These are phyloP conservation scores for Hyles vespertilio DNA, from an alignment of 1,140 invertebrate genomes.

Conservation along the genomic window DNA sequence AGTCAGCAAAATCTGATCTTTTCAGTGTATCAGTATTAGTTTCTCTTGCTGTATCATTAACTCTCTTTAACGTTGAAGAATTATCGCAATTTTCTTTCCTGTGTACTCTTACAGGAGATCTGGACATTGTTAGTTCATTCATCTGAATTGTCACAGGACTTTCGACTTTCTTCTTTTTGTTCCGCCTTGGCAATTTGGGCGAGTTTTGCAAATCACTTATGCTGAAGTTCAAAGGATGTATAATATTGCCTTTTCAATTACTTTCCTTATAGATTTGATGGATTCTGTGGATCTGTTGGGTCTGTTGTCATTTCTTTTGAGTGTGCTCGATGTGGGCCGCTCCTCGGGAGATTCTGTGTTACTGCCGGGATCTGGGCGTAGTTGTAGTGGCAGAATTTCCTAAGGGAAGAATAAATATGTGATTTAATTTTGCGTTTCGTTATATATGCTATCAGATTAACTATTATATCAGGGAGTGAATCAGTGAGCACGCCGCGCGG, in stretches of 20 bases:
- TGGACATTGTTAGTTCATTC: conserved; percentile 58
- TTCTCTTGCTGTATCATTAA: conserved; percentile 51
- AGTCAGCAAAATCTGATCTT: conserved; percentile 57
- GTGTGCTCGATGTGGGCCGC: conserved; percentile 34
- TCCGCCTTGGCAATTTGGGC: conserved; percentile 49
- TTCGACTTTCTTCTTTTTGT: conserved; percentile 53
- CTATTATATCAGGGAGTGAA: no score
- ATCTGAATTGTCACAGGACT: conserved; percentile 57
- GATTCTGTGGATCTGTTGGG: conserved; percentile 56
- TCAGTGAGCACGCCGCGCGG: no score
- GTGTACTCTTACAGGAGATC: conserved; percentile 55
- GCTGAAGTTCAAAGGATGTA: conserved; percentile 73
- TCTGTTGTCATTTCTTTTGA: conserved; percentile 46
- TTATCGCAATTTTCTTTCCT: conserved; percentile 53
- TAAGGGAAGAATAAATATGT: conserved; percentile 25
- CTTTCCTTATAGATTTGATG: conserved; percentile 55
- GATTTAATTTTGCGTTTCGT: neutral
- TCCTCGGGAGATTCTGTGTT: conserved; percentile 76
- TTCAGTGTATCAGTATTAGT: conserved; percentile 50
- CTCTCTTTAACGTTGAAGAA: conserved; percentile 55
- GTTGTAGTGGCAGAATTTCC: conserved; percentile 73
- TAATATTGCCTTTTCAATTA: conserved; percentile 62
- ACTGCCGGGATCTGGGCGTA: conserved; percentile 73
- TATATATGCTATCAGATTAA: no score
- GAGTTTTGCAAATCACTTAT: conserved; percentile 61